phyloP scores from a whole-genome alignment of 2,113 vertebrate species.

The Thamnophis sirtalis region DNA sequence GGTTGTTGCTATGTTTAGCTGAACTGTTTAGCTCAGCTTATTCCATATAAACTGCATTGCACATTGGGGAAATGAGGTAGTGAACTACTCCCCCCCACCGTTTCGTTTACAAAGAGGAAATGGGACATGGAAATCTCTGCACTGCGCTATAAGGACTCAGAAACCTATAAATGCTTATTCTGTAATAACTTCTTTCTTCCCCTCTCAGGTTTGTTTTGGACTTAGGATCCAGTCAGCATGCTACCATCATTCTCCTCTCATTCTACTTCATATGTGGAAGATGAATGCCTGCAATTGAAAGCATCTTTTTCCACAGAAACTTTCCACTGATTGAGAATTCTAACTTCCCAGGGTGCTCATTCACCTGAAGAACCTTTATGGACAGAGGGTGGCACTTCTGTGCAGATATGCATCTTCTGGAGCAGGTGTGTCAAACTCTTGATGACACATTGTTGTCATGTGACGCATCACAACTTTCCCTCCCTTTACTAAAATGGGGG shows the following conservation, averaged over 20 bases:
- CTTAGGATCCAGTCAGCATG: background rate
- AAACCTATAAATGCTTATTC: background rate
- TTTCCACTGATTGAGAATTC: background rate
- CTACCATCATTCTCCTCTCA: background rate
- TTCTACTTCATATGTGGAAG: background rate
- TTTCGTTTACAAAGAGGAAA: background rate
- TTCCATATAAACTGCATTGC: background rate
- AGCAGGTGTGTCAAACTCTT: too few species aligned
- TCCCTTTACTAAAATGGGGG: too few species aligned
- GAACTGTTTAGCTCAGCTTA: background rate
- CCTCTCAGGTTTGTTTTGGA: background rate
- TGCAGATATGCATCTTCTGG: too few species aligned
- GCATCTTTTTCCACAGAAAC: background rate
- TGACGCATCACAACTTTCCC: too few species aligned
- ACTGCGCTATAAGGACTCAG: background rate
- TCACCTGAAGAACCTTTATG: background rate
- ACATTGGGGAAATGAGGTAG: background rate
- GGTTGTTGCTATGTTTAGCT: background rate
- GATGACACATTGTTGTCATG: too few species aligned
- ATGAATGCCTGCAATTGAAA: background rate
- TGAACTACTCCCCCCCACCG: background rate
- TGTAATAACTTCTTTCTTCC: background rate
- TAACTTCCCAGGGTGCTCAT: background rate
- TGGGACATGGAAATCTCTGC: background rate
- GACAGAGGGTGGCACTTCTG: too few species aligned